These are phyloP conservation scores for Amphiduros pacificus DNA, from an alignment of 2,888 invertebrate genomes.

Conservation along the genomic window DNA sequence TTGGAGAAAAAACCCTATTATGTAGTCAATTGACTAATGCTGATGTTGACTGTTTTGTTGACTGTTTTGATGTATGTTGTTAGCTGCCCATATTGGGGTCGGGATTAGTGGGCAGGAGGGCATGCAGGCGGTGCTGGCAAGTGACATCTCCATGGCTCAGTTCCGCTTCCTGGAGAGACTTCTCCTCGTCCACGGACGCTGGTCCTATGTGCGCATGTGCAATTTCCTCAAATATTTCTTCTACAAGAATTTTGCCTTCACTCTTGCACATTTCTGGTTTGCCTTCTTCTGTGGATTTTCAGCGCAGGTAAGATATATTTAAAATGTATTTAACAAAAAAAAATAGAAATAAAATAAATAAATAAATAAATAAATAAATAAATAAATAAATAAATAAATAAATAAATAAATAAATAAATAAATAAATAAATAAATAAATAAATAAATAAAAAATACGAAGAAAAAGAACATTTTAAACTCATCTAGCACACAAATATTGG, in stretches of 20 bases:
- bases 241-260: conserved; percentile 99
- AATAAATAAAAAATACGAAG: too few relatives aligned
- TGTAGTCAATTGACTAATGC: too few relatives aligned
- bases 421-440: too few relatives aligned
- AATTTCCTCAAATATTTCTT: conserved; percentile 96
- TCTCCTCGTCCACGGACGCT: conserved; percentile 76
- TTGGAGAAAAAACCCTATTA: too few relatives aligned
- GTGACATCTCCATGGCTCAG: conserved; percentile 97
- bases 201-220: conserved; percentile 96
- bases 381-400: too few relatives aligned
- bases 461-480: too few relatives aligned
- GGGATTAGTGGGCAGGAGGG: conserved; percentile 99
- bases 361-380: too few relatives aligned
- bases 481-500: too few relatives aligned
- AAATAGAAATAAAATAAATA: background rate
- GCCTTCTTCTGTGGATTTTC: conserved; percentile 99
- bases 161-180: conserved; percentile 93
- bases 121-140: conserved; percentile 95
- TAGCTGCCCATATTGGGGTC: conserved; percentile 98
- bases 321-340: too few relatives aligned
- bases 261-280: conserved; percentile 99
- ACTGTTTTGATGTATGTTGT: too few relatives aligned
- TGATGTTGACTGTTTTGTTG: too few relatives aligned
- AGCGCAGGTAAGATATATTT: conserved; percentile 94
- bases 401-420: too few relatives aligned